Percentiles rank a stretch among this genome's conserved stretches.
phyloP scores from a whole-genome alignment of 2,113 vertebrate species.

The Prionailurus viverrinus region DNA sequence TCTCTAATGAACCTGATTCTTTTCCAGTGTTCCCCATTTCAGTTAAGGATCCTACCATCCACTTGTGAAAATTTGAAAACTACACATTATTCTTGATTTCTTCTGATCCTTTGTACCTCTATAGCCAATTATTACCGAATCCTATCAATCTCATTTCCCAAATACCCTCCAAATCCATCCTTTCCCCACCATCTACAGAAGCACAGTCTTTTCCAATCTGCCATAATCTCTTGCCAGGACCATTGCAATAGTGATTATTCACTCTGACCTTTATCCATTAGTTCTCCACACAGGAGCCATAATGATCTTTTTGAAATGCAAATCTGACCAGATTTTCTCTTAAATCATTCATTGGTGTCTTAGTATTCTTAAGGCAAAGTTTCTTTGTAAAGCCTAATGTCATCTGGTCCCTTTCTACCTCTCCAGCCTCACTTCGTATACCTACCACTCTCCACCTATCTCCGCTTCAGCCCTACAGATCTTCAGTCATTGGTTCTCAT shows the following conservation, averaged over 20 bases:
- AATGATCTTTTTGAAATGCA: background rate
- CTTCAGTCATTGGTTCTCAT: background rate
- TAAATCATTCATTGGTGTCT: background rate
- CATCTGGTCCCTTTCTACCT: background rate
- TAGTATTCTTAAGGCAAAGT: background rate
- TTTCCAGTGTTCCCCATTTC: background rate
- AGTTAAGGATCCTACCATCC: background rate
- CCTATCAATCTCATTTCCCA: background rate
- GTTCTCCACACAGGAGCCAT: background rate
- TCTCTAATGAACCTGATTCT: background rate
- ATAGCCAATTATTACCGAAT: conserved; percentile 12
- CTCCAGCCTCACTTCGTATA: background rate
- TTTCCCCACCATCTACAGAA: background rate
- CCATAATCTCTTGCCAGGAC: background rate
- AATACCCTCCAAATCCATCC: background rate
- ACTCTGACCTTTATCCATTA: background rate
- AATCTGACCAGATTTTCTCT: background rate
- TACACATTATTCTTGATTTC: background rate
- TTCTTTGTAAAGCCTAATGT: background rate
- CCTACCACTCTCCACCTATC: background rate
- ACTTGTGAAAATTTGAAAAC: background rate
- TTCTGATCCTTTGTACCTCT: background rate
- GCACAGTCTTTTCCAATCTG: background rate
- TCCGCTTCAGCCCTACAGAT: background rate
- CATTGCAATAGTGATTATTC: background rate